Percentiles rank a stretch among this genome's conserved stretches.
Evolutionary conservation across 2,113 vertebrate species (phyloP).

Genomic region (Macrotus californicus): DNA sequence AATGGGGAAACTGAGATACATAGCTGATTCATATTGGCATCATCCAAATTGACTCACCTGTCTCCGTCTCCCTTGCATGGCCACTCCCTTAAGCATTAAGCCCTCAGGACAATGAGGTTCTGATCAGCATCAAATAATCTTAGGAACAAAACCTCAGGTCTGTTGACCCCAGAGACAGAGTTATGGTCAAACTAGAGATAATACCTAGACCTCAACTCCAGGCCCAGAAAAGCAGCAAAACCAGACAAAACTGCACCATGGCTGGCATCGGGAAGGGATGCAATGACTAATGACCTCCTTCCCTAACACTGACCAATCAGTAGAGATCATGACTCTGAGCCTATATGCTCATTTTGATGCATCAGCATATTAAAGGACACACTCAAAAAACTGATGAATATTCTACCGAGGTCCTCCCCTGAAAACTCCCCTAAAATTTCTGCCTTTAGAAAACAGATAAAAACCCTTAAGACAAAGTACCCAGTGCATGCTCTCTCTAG

Average conservation of each 20-base stretch:
- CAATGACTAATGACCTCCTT: neutral
- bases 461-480: neutral
- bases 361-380: neutral
- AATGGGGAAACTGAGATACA: neutral
- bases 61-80: neutral
- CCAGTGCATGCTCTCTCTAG: neutral
- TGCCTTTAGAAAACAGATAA: neutral
- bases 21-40: neutral
- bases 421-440: neutral
- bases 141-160: neutral
- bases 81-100: neutral
- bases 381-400: neutral
- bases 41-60: neutral
- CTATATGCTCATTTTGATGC: neutral
- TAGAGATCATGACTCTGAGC: neutral
- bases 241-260: neutral
- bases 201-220: neutral
- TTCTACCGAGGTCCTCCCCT: neutral
- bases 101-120: neutral
- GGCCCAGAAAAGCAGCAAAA: neutral
- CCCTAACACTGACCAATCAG: neutral
- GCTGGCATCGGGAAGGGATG: neutral
- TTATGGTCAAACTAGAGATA: neutral
- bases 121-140: neutral
- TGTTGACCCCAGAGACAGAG: neutral